These are phyloP conservation scores for Diaperis boleti DNA, from an alignment of 2,888 invertebrate species.

Conservation along the genomic window DNA sequence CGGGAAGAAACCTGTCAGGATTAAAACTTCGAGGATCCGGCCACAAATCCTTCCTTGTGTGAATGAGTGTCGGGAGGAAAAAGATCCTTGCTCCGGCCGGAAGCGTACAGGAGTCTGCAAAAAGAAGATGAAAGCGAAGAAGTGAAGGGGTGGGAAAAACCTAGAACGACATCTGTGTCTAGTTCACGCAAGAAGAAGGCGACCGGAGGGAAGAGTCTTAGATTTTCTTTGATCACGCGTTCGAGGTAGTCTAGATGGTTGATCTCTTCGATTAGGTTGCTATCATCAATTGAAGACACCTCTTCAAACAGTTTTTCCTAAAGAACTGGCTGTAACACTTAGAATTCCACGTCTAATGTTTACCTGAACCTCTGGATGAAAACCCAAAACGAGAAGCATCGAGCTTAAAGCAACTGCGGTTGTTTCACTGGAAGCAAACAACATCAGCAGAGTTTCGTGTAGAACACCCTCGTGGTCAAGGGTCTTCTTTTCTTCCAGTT, in stretches of 20 bases:
- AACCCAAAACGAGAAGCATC: background rate
- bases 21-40: conserved; percentile 19
- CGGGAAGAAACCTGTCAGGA: conserved; percentile 16
- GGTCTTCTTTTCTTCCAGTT: background rate
- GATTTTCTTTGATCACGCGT: conserved; percentile 16
- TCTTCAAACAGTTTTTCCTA: background rate
- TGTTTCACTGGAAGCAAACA: background rate
- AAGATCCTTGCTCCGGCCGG: background rate
- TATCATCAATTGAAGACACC: background rate
- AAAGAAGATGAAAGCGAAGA: background rate
- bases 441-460: background rate
- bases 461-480: background rate
- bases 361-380: conserved; percentile 31
- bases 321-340: conserved; percentile 1
- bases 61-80: background rate
- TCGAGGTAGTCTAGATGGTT: conserved; percentile 11
- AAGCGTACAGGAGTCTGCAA: background rate
- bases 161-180: background rate
- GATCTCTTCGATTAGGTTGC: background rate
- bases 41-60: conserved; percentile 2
- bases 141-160: background rate
- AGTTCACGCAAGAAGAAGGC: background rate
- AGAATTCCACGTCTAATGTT: too few species aligned
- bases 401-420: background rate
- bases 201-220: conserved; percentile 4